phyloP scores from a whole-genome alignment of 1,140 invertebrate genomes.

The Portunus trituberculatus region DNA sequence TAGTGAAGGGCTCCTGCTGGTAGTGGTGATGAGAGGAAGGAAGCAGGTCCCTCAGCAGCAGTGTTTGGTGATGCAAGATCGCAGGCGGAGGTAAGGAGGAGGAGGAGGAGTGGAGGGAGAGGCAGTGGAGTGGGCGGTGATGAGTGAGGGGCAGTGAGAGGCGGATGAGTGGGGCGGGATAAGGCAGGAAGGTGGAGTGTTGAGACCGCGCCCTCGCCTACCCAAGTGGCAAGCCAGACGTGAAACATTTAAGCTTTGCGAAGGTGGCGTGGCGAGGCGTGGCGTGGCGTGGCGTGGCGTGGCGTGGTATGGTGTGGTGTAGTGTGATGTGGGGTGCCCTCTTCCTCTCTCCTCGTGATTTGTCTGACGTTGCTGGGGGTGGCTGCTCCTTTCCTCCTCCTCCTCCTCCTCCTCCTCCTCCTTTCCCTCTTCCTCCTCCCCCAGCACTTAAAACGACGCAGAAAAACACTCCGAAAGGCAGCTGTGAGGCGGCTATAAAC shows the following conservation, averaged over 20 bases:
- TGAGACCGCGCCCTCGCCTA: neutral
- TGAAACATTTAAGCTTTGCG: neutral
- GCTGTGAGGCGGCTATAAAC: no score
- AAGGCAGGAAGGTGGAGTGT: neutral
- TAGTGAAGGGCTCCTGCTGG: neutral
- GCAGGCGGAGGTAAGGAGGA: neutral
- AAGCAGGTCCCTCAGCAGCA: neutral
- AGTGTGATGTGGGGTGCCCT: neutral
- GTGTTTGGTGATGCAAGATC: neutral
- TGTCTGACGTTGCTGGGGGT: neutral
- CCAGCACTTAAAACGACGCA: neutral
- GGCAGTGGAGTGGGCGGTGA: neutral
- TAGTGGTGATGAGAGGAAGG: neutral
- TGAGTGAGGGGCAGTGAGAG: neutral
- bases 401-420: slow-evolving; percentile 7
- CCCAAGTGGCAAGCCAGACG: neutral
- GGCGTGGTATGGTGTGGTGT: neutral
- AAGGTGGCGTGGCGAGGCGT: neutral
- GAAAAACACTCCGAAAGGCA: no score
- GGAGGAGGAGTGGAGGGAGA: neutral
- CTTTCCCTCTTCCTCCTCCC: neutral
- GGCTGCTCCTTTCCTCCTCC: neutral
- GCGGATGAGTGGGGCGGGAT: neutral
- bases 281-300: neutral
- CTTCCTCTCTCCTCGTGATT: neutral